Evolutionary conservation across 2,888 invertebrate genomes (phyloP).

Genomic region (Oscheius sp.): DNA sequence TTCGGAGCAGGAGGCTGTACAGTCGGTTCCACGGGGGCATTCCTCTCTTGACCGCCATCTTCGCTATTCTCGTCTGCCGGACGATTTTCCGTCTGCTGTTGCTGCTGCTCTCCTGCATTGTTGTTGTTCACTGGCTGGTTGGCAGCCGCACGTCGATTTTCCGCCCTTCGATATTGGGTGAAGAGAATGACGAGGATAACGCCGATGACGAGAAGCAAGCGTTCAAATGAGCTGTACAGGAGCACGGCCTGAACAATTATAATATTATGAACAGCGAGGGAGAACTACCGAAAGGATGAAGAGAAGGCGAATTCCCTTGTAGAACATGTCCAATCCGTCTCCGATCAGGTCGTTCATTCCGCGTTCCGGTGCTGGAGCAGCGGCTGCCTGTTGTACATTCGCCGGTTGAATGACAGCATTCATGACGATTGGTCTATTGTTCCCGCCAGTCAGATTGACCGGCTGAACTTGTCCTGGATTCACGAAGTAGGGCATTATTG

Average conservation of each 20-base stretch:
- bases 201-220: constrained; percentile 43
- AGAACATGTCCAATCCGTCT: constrained; percentile 48
- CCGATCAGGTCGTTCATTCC: constrained; percentile 36
- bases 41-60: background rate
- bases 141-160: constrained; percentile 35
- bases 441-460: constrained; percentile 31
- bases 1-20: constrained; percentile 74
- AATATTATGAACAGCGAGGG: background rate
- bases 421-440: constrained; percentile 5
- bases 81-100: constrained; percentile 3
- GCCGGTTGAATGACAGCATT: constrained; percentile 4
- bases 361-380: constrained; percentile 4
- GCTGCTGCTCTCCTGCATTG: constrained; percentile 47
- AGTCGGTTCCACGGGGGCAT: background rate
- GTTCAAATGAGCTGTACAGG: constrained; percentile 52
- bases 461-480: constrained; percentile 24
- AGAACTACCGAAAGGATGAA: constrained; percentile 44
- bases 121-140: constrained; percentile 48
- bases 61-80: constrained; percentile 12
- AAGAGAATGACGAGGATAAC: constrained; percentile 33
- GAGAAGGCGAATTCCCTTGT: constrained; percentile 48
- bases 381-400: constrained; percentile 13
- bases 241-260: constrained; percentile 40
- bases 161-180: constrained; percentile 35
- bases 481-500: constrained; percentile 28